Evolutionary conservation across 2,888 invertebrate genomes (phyloP).

Genomic region (Stratiomys singularior): DNA sequence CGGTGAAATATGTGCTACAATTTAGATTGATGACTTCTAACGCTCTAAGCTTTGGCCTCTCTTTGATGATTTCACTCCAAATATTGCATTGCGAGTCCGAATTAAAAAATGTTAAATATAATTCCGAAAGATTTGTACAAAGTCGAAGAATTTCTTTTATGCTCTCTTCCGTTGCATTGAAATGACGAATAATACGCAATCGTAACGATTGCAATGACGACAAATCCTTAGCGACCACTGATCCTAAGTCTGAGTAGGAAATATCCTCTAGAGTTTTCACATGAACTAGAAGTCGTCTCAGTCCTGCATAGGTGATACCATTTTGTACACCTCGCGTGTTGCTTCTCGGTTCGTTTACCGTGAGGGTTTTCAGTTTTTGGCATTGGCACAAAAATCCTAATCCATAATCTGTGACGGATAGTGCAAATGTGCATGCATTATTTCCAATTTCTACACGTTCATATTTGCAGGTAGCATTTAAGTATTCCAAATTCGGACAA

Average conservation of each 20-base stretch:
- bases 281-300: conserved; percentile 49
- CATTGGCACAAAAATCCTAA: conserved; percentile 50
- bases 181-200: conserved; percentile 52
- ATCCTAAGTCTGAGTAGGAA: conserved; percentile 52
- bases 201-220: conserved; percentile 47
- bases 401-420: conserved; percentile 51
- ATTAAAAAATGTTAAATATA: conserved; percentile 52
- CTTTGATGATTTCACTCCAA: conserved; percentile 48
- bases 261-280: conserved; percentile 52
- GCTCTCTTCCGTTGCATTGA: conserved; percentile 50
- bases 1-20: conserved; percentile 48
- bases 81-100: conserved; percentile 46
- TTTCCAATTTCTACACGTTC: conserved; percentile 49
- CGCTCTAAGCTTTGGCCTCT: conserved; percentile 41
- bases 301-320: conserved; percentile 52
- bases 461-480: conserved; percentile 53
- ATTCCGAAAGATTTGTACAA: conserved; percentile 47
- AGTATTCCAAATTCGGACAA: conserved; percentile 51
- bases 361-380: conserved; percentile 49
- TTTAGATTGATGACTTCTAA: conserved; percentile 51
- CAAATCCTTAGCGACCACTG: conserved; percentile 49
- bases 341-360: conserved; percentile 53
- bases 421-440: conserved; percentile 52
- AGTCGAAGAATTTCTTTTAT: conserved; percentile 50
- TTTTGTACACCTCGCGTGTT: conserved; percentile 46